A percentile compares a stretch with the other conserved stretches of the same genome.
These are phyloP conservation scores for Atherinosoma microstoma DNA, from an alignment of 2,797 vertebrate species.

Conservation along the genomic window DNA sequence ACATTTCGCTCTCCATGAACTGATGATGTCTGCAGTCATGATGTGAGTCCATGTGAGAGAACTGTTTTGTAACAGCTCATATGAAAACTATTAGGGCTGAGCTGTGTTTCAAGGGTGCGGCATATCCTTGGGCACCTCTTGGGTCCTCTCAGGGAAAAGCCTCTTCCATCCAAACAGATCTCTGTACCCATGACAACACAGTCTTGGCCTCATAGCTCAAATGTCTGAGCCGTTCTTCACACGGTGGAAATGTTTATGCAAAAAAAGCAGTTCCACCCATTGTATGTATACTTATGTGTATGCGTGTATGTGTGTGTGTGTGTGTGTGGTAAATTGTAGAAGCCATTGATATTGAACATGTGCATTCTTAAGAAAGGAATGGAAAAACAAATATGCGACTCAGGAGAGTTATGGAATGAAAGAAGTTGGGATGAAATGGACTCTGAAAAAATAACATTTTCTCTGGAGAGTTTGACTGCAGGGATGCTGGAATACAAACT, in stretches of 20 bases:
- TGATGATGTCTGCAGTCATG: constrained; percentile 32
- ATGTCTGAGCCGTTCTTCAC: constrained; percentile 55
- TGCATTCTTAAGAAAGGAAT: constrained; percentile 39
- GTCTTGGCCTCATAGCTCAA: constrained; percentile 46
- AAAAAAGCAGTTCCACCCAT: constrained; percentile 59
- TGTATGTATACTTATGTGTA: constrained; percentile 27
- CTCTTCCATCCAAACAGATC: constrained; percentile 62
- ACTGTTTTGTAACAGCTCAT: constrained; percentile 68
- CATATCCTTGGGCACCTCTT: constrained; percentile 65
- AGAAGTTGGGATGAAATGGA: constrained; percentile 17
- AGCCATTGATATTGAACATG: constrained; percentile 55
- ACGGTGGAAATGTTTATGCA: constrained; percentile 77
- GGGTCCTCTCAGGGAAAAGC: constrained; percentile 69
- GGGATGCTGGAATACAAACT: constrained; percentile 29
- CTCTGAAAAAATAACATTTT: constrained; percentile 30
- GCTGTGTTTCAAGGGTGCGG: constrained; percentile 59
- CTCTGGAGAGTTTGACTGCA: constrained; percentile 15
- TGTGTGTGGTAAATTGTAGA: constrained; percentile 18
- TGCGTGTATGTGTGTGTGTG: constrained; percentile 40
- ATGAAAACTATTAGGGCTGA: constrained; percentile 68
- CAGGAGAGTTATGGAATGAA: constrained; percentile 4
- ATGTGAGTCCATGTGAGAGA: constrained; percentile 37
- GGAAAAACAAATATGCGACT: constrained; percentile 30
- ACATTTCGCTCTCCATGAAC: constrained; percentile 21
- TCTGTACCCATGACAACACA: constrained; percentile 62